Base-by-base conservation (phyloP, 1,140 invertebrate species). In the Drosophila prosaltans region DNA sequence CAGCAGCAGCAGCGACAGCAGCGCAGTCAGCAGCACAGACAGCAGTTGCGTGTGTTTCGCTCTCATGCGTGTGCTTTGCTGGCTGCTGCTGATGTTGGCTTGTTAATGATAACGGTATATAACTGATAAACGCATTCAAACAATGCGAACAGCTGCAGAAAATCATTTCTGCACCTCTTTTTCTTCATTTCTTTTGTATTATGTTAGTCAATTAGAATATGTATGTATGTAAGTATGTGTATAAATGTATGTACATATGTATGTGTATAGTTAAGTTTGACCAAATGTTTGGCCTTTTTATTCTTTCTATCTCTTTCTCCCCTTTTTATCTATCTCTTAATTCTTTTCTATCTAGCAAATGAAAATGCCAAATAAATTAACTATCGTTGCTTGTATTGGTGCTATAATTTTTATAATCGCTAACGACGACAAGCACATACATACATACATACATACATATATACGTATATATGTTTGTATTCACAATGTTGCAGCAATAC, bases 81-180 rank as follows among this genome's bases (percentile, higher is more conserved):
- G 28, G 66, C 66, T 61, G 65, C 54, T 62, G 36, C 68, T 62
- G 78, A 65, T 71, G 75, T 54, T 66, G 74, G 75, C 82, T 88
- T 82, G 80, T 89, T 78, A 83, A 89, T 86, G 84, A 88, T 88
- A 88, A 89, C 80, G 84, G 80, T 88, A 82, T 43, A 51, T 21
- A 66, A 78, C 65, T 83, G 84, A 88, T 88, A 88, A 88, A 88
- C 83, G 83, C 72, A 86, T 69, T 80, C 69, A 72, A 80, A 86
- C 83, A 88, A 86, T 86, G 77, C 72, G 74, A 85, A 69, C 82
- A 76, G 69, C 61, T 67, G 72, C 72, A 74, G 61, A 72, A 74
- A 72, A 40, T 39, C 40, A 36, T 16, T 57, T 65, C 55, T 67
- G 54, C 64, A 71, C 41, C 65, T 67, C 69, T 51, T 51, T 7